phyloP scores from a whole-genome alignment of 2,888 invertebrate species.

The Ferdinandea cuprea region DNA sequence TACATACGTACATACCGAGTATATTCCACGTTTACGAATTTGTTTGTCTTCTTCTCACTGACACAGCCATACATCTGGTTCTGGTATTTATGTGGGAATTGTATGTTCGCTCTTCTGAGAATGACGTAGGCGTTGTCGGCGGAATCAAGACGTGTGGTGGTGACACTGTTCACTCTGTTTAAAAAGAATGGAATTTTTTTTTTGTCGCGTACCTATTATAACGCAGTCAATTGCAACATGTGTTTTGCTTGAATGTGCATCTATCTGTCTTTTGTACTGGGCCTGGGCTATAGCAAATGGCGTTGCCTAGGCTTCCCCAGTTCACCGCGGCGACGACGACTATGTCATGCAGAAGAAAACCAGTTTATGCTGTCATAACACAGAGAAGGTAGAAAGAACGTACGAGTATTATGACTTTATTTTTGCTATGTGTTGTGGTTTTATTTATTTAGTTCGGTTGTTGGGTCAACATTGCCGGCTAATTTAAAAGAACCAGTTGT shows the following conservation, averaged over 20 bases:
- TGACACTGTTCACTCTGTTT: conserved; percentile 21
- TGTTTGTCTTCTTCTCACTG: neutral
- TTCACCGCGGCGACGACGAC: conserved; percentile 35
- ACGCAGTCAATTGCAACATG: conserved; percentile 53
- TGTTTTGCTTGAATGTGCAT: conserved; percentile 61
- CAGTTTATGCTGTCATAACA: conserved; percentile 64
- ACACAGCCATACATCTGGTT: neutral
- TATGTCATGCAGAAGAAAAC: conserved; percentile 60
- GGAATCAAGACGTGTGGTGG: no score
- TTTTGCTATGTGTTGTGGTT: conserved; percentile 44
- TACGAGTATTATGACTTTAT: conserved; percentile 32
- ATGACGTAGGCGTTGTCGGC: conserved; percentile 41
- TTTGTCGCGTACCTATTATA: neutral
- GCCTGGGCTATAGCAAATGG: conserved; percentile 38
- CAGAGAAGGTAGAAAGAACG: neutral
- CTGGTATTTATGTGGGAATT: conserved; percentile 16
- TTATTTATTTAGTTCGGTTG: conserved; percentile 33
- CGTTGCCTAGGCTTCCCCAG: conserved; percentile 27
- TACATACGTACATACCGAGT: neutral
- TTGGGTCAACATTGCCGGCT: conserved; percentile 66
- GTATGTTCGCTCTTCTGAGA: neutral
- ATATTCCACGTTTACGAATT: conserved; percentile 16
- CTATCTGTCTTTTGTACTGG: conserved; percentile 22
- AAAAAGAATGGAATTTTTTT: neutral
- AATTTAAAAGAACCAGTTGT: conserved; percentile 64